Evolutionary conservation across 2,888 invertebrate species (phyloP).

Genomic region (Lamproptera curius): DNA sequence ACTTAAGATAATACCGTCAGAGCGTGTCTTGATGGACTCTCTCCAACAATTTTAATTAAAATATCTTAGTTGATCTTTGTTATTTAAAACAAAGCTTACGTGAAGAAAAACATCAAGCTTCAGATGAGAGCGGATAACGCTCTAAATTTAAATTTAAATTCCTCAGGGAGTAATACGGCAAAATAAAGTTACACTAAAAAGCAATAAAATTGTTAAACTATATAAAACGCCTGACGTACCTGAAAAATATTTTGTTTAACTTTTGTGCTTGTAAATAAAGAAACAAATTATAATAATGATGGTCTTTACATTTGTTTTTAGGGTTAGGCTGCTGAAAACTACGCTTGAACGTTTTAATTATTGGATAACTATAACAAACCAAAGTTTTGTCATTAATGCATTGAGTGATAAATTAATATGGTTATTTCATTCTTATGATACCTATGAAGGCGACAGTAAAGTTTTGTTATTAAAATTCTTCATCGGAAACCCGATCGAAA

Average conservation of each 20-base stretch:
- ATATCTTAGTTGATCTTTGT: background rate
- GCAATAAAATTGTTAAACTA: background rate
- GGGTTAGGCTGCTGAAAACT: too few relatives aligned
- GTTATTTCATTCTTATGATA: too few relatives aligned
- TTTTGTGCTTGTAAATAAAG: background rate
- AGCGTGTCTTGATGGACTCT: conserved; percentile 7
- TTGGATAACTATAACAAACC: too few relatives aligned
- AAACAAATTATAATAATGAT: background rate
- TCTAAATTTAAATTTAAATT: background rate
- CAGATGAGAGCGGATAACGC: background rate
- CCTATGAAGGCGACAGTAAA: too few relatives aligned
- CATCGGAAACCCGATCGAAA: too few relatives aligned
- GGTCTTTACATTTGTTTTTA: too few relatives aligned
- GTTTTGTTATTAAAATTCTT: too few relatives aligned
- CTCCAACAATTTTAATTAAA: conserved; percentile 6
- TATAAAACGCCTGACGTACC: background rate
- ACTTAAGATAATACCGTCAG: conserved; percentile 1
- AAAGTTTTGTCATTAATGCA: too few relatives aligned
- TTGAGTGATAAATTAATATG: too few relatives aligned
- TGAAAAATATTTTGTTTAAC: background rate
- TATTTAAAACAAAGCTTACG: background rate
- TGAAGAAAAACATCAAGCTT: background rate
- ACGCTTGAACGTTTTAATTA: too few relatives aligned
- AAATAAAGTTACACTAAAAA: background rate
- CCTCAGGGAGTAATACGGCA: background rate